Base-by-base conservation (phyloP, 2,113 vertebrate species). In the Terrapene triunguis region DNA sequence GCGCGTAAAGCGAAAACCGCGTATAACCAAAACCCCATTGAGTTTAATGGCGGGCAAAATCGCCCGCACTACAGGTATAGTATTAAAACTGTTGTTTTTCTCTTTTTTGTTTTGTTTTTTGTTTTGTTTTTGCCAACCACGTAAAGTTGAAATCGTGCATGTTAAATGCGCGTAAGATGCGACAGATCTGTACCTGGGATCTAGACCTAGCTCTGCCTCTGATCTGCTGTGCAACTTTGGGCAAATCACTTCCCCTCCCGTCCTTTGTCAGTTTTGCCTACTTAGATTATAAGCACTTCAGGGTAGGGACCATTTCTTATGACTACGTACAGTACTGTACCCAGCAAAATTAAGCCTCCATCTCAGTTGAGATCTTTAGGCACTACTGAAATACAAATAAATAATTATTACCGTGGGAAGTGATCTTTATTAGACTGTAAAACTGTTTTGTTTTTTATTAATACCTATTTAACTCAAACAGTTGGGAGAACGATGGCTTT, bases 261-360 rank as follows among this genome's bases (percentile, higher is more conserved):
- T 85, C 94, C 85, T 96, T 92, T 89, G 95, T 92, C 96, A 92
- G 92, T 88, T 89, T 88, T 93, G 91, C 93, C 94, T 90, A 53
- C 51, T 80, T 51, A 97, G 90, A 92, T 92, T 91, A 86, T 62
- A 85, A 96, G 92, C 91, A 93, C 89, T 96, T 97, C 89, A 38
- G 11, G 24, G 42, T 24, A 78, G 13, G 44, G 10, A 13, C 24
- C 13, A 84, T 91, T 95, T 95, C 94, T 48, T 3, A 95, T 89
- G 76, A 51, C 95, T 94, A 95, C 92, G 93, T 93, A 82, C 91
- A 90, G 92, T 57, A 82, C 90, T 89, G 92, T 57, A 53, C 74
- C 0, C 59, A 79, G 90, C 83, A 93, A 84, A 88, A 51, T 91
- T 93, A 88, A 88, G 85, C 85, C 85, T 94, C n/a, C 57, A 74